phyloP scores from a whole-genome alignment of 37 sponge, comb jelly and placozoan genomes.

The Hexactinellida sp. region DNA sequence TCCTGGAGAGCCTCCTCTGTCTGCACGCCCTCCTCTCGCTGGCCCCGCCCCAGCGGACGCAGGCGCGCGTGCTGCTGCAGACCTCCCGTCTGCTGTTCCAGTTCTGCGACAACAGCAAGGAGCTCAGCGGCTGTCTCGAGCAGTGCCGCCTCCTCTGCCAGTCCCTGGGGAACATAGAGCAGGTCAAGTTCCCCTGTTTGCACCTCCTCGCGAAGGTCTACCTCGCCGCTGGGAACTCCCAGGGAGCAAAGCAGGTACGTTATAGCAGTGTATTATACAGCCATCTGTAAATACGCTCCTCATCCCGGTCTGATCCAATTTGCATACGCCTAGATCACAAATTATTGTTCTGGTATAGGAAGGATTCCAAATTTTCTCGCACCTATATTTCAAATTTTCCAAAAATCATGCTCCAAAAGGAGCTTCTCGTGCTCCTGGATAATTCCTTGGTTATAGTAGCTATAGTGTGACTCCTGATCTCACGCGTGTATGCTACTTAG shows the following conservation, averaged over 20 bases:
- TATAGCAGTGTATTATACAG: no score
- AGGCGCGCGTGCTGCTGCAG: not conserved
- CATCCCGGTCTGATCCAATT: no score
- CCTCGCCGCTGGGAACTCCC: not conserved
- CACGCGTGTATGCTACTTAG: not conserved
- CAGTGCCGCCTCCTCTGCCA: not conserved
- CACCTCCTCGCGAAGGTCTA: not conserved
- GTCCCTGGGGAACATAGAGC: not conserved
- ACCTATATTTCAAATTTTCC: no score
- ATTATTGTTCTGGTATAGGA: no score
- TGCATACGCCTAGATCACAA: no score
- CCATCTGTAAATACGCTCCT: no score
- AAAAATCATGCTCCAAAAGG: no score
- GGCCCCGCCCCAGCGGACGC: not conserved
- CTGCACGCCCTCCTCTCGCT: not conserved
- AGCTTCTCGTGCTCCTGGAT: no score
- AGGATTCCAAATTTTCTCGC: no score
- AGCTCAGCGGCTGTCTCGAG: not conserved
- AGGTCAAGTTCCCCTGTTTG: slow-evolving; percentile 10
- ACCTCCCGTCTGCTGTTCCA: not conserved
- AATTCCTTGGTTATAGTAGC: no score
- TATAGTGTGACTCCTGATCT: no score
- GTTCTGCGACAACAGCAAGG: not conserved
- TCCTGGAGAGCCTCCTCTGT: not conserved
- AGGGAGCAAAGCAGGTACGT: not conserved